Evolutionary conservation across 2,888 invertebrate genomes (phyloP), one percentile per base, ranked within the genome.

Genomic region (Ophion slaviceki): DNA sequence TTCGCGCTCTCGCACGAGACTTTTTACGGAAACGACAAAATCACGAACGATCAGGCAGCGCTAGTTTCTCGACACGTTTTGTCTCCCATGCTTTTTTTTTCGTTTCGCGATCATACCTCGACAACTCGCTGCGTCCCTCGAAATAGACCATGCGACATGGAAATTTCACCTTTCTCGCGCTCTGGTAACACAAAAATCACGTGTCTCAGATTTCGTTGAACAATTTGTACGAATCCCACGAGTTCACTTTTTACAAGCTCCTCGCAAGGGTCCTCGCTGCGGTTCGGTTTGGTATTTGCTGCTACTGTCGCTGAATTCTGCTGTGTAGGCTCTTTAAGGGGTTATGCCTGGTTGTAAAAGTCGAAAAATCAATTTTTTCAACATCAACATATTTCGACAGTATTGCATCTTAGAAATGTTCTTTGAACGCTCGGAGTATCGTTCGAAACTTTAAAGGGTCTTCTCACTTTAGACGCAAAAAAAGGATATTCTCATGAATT

Each of bases 21-120:
- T 78, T 78, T 68, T 71, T 78, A 71, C 75, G 75, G 61, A 53
- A n/a, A 59, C 61, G 75, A 80, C 74, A 81, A 81, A 67, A 75
- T 67, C 80, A 17, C 72, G 47, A 57, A 80, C 11, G 28, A 72
- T 74, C 80, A 45, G 28, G n/a, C 45, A 32, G 71, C 72, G 53
- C 72, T 72, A 66, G 66, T 74, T 45, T 24, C 64, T 47, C 79
- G 71, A 71, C 64, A 79, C 79, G 36, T 64, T 71, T 79, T 24
- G 20, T 24, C 61, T 61, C 24, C 10, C 1, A 5, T 20, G 24
- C 2, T 61, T 76, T 64, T 47, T 32, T 14, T 53, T 53, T 53
- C 53, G 53, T 53, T 53, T 53, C 53, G 11, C 53, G 17, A 28
- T n/a, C 75, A 53, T 53, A 24, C 53, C 64, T 64, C 62, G 62